Conservation (phyloP, 2,888 invertebrate genomes). For the Arge pagana region DNA sequence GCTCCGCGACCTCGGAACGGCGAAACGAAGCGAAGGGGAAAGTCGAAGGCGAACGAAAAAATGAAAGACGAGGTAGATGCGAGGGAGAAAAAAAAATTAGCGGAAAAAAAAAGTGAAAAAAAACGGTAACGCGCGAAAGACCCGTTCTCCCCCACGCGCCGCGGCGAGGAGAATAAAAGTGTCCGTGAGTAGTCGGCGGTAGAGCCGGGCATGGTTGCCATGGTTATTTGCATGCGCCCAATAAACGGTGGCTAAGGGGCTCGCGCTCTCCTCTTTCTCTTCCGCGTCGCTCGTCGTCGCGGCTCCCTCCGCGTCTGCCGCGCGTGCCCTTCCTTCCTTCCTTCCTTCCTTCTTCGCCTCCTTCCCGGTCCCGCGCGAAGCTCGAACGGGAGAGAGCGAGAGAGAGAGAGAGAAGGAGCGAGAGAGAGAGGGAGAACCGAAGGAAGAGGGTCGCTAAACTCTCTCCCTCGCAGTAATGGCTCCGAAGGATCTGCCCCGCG, state of each 20-base stretch:
- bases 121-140: conserved; percentile 13
- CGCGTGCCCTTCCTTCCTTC: background rate
- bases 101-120: conserved; percentile 12
- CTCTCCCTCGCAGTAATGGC: conserved; percentile 46
- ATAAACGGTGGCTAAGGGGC: conserved; percentile 58
- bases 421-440: conserved; percentile 53
- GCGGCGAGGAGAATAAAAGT: conserved; percentile 19
- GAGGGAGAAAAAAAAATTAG: conserved; percentile 8
- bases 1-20: too few relatives aligned
- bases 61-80: background rate
- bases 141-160: conserved; percentile 9
- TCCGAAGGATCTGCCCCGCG: conserved; percentile 35
- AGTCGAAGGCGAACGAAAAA: background rate
- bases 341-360: background rate
- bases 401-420: background rate
- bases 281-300: too few relatives aligned
- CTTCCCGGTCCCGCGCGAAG: too few relatives aligned
- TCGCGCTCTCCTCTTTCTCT: conserved; percentile 35
- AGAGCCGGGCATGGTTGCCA: conserved; percentile 50
- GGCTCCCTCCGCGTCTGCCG: too few relatives aligned
- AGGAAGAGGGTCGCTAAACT: conserved; percentile 54
- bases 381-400: conserved; percentile 11
- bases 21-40: background rate
- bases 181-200: conserved; percentile 18
- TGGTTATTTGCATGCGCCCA: conserved; percentile 60